Evolutionary conservation across 1,140 invertebrate species (phyloP), one percentile per base, ranked within the genome.

Genomic region (Orchestia grillus): DNA sequence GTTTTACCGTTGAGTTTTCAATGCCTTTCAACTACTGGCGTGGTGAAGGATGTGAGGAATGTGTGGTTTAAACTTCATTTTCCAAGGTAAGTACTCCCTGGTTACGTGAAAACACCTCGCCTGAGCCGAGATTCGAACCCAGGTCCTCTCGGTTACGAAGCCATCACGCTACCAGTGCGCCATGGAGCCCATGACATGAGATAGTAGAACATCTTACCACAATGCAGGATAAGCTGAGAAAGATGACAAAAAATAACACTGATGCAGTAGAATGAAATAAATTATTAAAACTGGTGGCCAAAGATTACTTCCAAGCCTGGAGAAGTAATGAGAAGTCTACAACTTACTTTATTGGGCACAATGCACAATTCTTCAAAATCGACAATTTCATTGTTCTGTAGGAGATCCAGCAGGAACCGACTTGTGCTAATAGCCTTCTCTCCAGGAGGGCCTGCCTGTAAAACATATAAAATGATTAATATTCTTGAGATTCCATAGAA

Each of bases 401-500:
- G 94, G 36, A 97, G 96, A 47, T 95, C 96, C 23, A 47, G 95
- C 44, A 97, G 62, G 40, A 97, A 97, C 88, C 96, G 96, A 96
- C 96, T 97, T 28, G 96, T 96, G 77, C n/a, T 96, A 41, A 97
- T 97, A 4, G 96, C 96, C 95, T 96, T 96, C 95, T 96, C 96
- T 57, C 96, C 96, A 45, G 96, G 96, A 95, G 96, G 96, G 41
- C 96, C 96, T 16, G 96, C 53, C 96, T 97, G 96, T 87, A 96
- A 96, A 36, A 77, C 62, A 77, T 23, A 77, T 36, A 77, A 19
- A 53, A 53, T 53, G 19, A 53, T 6, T 19, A 53, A 53, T 53
- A 53, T 53, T 53, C 1, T 36, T 77, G 62, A 15, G 28, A 77
- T 77, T 23, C 11, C 11, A 28, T 77, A 77, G 28, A 15, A 36